Evolutionary conservation across 2,113 vertebrate genomes (phyloP), one percentile per base, ranked within the genome.

Genomic region (Arothron firmamentum): DNA sequence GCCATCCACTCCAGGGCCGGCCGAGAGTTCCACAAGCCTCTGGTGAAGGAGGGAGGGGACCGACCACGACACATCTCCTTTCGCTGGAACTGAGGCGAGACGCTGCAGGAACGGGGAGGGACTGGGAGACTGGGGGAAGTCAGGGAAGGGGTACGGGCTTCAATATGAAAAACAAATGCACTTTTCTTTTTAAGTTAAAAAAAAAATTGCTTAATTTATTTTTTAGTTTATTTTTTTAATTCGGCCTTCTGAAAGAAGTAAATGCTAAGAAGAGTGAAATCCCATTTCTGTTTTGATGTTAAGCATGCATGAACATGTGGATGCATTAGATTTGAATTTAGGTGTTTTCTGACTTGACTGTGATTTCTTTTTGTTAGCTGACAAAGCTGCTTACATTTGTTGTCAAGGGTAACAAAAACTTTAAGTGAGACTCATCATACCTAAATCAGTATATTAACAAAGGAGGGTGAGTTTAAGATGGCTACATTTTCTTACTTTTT

Each of bases 51-150:
- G 90, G 97, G 97, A 64, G 96, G 96, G 50, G 97, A 99, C 89
- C 94, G 97, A 80, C 97, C 97, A 12, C 93, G 97, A 76, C 97
- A 99, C 91, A 98, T 99, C 92, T 98, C 97, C 90, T 99, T 98
- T 92, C 96, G 97, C 90, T 99, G 97, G 97, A 98, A 97, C 91
- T 99, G 90, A 94, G 87, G 84, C 79, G 59, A 81, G 69, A 67
- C 48, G 62, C 74, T 56, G 68, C 83, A 83, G 79, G 76, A 62
- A 54, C n/a, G 48, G 73, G 74, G 77, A 62, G 73, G 75, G 77
- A 68, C 34, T 52, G 63, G 69, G 31, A 60, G 65, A 74, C 67
- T 52, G 67, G 78, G 15, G 74, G 79, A 86, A 82, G 74, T 73
- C 86, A 82, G 89, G 82, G 88, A 89, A 75, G 86, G 81, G 78